phyloP scores from a whole-genome alignment of 1,140 invertebrate genomes.

The Diabrotica virgifera region DNA sequence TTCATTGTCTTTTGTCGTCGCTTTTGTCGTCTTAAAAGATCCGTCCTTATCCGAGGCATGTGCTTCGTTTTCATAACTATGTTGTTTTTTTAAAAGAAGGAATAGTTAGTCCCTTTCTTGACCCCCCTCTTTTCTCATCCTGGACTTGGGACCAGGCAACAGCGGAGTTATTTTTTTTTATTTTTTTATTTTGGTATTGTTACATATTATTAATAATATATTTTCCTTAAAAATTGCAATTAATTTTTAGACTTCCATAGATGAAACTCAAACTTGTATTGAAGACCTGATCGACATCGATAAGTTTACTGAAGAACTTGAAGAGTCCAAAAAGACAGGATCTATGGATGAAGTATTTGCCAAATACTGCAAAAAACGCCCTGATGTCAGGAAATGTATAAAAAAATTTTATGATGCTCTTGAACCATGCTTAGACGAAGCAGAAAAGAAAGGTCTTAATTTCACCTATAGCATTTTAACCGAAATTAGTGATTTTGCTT shows the following conservation, averaged over 20 bases:
- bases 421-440: constrained; percentile 60
- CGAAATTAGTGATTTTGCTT: constrained; percentile 66
- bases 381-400: constrained; percentile 59
- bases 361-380: constrained; percentile 66
- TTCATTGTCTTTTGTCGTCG: no score
- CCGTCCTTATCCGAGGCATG: no score
- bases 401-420: constrained; percentile 57
- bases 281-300: constrained; percentile 28
- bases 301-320: constrained; percentile 57
- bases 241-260: constrained; percentile 37
- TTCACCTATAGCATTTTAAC: constrained; percentile 63
- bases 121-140: no score
- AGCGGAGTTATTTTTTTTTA: no score
- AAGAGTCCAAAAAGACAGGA: constrained; percentile 52
- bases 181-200: no score
- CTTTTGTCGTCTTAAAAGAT: no score
- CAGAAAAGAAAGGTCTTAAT: constrained; percentile 58
- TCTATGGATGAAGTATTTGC: constrained; percentile 62
- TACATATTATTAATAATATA: no score
- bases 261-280: constrained; percentile 33
- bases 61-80: no score
- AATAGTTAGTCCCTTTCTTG: no score
- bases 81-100: no score
- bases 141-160: no score
- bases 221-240: no score